Evolutionary conservation across 2,797 vertebrate species (phyloP), one percentile per base, ranked within the genome.

Genomic region (Sebastes ruberrimus): DNA sequence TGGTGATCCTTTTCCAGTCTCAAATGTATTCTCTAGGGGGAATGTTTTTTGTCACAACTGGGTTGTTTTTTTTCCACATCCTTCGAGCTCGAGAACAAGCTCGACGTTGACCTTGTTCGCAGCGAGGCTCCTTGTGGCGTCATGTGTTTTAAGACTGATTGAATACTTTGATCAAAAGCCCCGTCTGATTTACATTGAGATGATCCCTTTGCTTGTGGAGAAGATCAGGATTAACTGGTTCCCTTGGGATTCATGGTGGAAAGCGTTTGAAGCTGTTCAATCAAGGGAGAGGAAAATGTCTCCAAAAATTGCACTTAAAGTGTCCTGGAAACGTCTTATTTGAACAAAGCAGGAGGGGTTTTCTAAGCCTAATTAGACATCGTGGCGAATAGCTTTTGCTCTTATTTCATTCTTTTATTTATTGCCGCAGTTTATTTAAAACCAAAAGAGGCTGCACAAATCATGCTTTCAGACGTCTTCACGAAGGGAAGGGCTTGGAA

Each of bases 181-280:
- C 91, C 81, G 92, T 93, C 93, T 96, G 95, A 96, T 96, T 94
- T 94, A 89, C 93, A 89, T 88, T 89, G 93, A 95, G 94, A 95
- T 95, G 94, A 95, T 96, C 94, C 94, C 86, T 93, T 89, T 90
- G 92, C 92, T 94, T 88, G 92, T 91, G 88, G 90, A 92, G 93
- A 94, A 95, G 94, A 95, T 95, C 94, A 94, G 94, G 95, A 96
- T 96, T 95, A 95, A 87, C 91, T 86, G 78, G 88, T 93, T 92
- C 94, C 87, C 92, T 86, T 81, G 93, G 90, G 93, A 95, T 90
- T 88, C 86, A 57, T 20, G 62, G 85, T 81, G 76, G 86, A 91
- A 89, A 85, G 77, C 85, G 80, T 95, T 95, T 96, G 95, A 95
- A 95, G 95, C 92, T 87, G 95, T 89, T 94, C 94, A 94, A 84